Base-by-base conservation (phyloP, 2,888 invertebrate species). In the Nasonia oneida region DNA sequence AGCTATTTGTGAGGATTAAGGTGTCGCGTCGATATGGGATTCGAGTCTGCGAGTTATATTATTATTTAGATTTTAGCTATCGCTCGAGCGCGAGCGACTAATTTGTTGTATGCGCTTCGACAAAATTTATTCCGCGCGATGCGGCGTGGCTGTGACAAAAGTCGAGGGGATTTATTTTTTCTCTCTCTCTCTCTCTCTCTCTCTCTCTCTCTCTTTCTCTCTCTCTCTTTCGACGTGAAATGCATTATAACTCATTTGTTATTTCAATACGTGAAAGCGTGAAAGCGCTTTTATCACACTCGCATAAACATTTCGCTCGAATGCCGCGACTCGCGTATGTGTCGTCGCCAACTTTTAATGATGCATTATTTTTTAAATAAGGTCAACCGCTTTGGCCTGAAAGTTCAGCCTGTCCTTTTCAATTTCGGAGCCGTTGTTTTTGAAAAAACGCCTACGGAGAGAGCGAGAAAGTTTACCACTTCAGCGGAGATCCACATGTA, bases 1-100 rank as follows among this genome's bases (percentile, higher is more conserved):
- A 61, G n/a, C 10, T 37, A 39, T 76, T 76, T n/a, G n/a, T 37
- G 42, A 8, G 64, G 77, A 61, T 78, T 64, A 78, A 77, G 23
- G 39, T 12, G n/a, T 12, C 42, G 64, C 42, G 23, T 64, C 33
- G 18, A 70, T 79, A 47, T 37, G 5, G 37, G 23, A 8, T 39
- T 47, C 5, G 12, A 23, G 5, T n/a, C 42, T 64, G 14, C n/a
- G 29, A 64, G 29, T 64, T 64, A 12, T 64, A 64, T 23, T 64
- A 29, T 29, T 64, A 29, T 64, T 64, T 64, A 64, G 64, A 64
- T 64, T 64, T 64, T 10, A 3, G 23, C 12, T 64, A 23, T 64
- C 14, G 64, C 2, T 29, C 29, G 29, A 42, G n/a, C 6, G 15
- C 53, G 6, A n/a, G 18, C 57, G 18, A 47, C n/a, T 67, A 29